Percentiles rank a stretch among this genome's conserved stretches.
Evolutionary conservation across 1,140 invertebrate genomes (phyloP).

Genomic region (Solen grandis): DNA sequence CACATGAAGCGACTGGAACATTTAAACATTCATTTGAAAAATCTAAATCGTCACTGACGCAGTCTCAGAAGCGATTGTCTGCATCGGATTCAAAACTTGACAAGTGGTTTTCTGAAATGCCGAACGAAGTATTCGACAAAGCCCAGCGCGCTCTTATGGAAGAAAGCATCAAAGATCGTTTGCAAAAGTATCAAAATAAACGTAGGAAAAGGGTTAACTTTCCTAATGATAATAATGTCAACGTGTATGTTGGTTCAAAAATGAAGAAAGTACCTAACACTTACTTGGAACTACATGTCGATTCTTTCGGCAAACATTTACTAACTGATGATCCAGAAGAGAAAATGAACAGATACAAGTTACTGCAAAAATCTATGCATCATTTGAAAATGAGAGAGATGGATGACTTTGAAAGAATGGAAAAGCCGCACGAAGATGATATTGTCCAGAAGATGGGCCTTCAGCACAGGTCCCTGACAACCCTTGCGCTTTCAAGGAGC

Average conservation of each 20-base stretch:
- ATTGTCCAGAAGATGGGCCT: not conserved
- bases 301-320: constrained; percentile 49
- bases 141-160: constrained; percentile 50
- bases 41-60: not conserved
- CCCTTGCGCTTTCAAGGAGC: not conserved
- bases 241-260: constrained; percentile 24
- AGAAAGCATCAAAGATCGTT: constrained; percentile 41
- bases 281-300: constrained; percentile 45
- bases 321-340: constrained; percentile 24
- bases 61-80: not conserved
- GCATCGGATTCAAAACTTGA: constrained; percentile 34
- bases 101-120: constrained; percentile 56
- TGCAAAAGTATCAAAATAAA: constrained; percentile 27
- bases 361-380: constrained; percentile 51
- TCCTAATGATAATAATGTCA: constrained; percentile 19
- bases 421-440: constrained; percentile 12
- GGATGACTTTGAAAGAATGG: not conserved
- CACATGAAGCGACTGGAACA: not conserved
- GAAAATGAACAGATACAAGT: constrained; percentile 35
- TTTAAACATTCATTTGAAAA: not conserved
- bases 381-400: constrained; percentile 42
- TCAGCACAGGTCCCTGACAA: not conserved
- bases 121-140: constrained; percentile 49
- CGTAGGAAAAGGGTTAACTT: constrained; percentile 17
- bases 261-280: constrained; percentile 41